Evolutionary conservation across 2,113 vertebrate species (phyloP), one percentile per base, ranked within the genome.

Genomic region (Beaufortia kweichowensis): DNA sequence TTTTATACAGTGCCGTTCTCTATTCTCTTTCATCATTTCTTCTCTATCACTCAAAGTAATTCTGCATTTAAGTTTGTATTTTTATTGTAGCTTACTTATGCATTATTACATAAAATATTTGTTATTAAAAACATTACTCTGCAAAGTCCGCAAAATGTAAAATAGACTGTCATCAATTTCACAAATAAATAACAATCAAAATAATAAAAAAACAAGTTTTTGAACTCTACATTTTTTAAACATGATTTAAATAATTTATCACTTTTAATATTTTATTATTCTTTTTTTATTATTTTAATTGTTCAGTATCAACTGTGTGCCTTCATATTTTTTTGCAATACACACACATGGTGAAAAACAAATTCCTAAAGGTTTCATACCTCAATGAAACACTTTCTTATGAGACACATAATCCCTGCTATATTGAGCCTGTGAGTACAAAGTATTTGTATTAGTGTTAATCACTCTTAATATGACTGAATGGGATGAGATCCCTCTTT

Each of bases 401-500:
- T 83, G 78, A 83, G 83, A 84, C 82, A 79, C 79, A 81, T 43
- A 56, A 81, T n/a, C 39, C 33, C 31, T 57, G 68, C 12, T 11
- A 24, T 50, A 48, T 69, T 57, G 26, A 63, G 55, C 50, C 48
- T 26, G 29, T 35, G 28, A 43, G 31, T 59, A 76, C 66, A 68
- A 29, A 39, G n/a, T 29, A 46, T 82, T 85, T 81, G 70, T 70
- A 83, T 86, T 82, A 75, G 72, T 86, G 77, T 73, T 82, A 78
- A 82, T 75, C 80, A 78, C 75, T 68, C 56, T 48, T 76, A 73
- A 79, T 88, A 87, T 89, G 87, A 82, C 79, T 87, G 87, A 77
- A 78, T 82, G 89, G 87, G 84, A 84, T 87, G 83, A 83, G 83
- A 82, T 87, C 75, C 76, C 61, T 70, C 66, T 82, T 77, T 80